Base-by-base conservation (phyloP, 2,888 invertebrate genomes). In the Ptychoptera albimana region DNA sequence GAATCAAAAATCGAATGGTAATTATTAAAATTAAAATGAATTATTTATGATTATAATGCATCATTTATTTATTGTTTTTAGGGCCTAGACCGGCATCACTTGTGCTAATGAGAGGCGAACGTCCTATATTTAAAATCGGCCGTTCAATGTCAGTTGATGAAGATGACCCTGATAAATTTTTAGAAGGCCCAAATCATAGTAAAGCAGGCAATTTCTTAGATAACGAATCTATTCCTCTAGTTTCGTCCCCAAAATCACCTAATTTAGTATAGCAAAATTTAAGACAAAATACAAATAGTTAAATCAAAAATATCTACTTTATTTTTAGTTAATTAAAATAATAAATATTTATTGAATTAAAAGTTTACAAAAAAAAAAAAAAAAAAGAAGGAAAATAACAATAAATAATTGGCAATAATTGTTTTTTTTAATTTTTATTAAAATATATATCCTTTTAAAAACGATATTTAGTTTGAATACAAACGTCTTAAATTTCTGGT, bases 91-190 rank as follows among this genome's bases (percentile, higher is more conserved):
- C 64, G n/a, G 63, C 62, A 3, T 63, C 64, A 2, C 50, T 65
- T 50, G 59, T 64, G 34, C 57, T 65, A 42, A 60, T 61, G 9
- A 59, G 60, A 52, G 58, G 55, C 48, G 64, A 64, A 45, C 44
- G 45, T 36, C 52, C 60, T 15, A 40, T 63, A 48, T 61, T 63
- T 46, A 65, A 64, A 49, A 51, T 65, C 47, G 55, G 60, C 34
- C 61, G 65, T 41, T 63, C 65, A 15, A 57, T 60, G 3, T 65
- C 65, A 2, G 58, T 64, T 13, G 65, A 65, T 50, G 65, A 64
- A 45, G 66, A 65, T 38, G 63, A 63, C 43, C 35, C 35, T 4
- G 55, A 61, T 23, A 64, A 64, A 50, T 55, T 32, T 32, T n/a
- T n/a, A 32, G 32, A 32, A 32, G n/a, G 11, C 4, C 9, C 32